A percentile compares a stretch with the other conserved stretches of the same genome.
phyloP scores from a whole-genome alignment of 2,797 vertebrate genomes.

The Trematomus bernacchii region DNA sequence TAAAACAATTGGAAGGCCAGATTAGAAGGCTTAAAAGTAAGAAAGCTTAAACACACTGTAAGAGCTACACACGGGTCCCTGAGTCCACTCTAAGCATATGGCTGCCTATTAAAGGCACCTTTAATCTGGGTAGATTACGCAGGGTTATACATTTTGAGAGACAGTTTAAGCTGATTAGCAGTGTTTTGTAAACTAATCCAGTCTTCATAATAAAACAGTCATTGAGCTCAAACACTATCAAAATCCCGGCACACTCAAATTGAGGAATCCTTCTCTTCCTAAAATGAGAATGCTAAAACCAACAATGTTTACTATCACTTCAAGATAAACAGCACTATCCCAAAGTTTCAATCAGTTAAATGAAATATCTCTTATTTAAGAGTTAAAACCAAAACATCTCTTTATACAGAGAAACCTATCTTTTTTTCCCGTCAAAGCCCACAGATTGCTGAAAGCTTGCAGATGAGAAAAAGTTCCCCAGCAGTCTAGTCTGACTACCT shows the following conservation, averaged over 20 bases:
- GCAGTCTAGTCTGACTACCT: neutral
- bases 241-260: neutral
- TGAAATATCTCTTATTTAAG: neutral
- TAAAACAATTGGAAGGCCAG: neutral
- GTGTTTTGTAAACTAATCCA: constrained; percentile 53
- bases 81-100: constrained; percentile 36
- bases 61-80: constrained; percentile 33
- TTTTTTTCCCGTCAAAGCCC: neutral
- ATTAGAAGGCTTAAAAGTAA: constrained; percentile 21
- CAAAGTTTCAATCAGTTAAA: constrained; percentile 1
- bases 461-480: neutral
- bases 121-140: constrained; percentile 63
- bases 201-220: constrained; percentile 28
- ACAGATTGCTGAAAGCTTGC: constrained; percentile 4
- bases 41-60: constrained; percentile 5
- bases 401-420: neutral
- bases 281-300: neutral
- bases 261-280: neutral
- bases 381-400: neutral
- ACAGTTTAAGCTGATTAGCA: constrained; percentile 58
- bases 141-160: constrained; percentile 24
- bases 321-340: neutral
- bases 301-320: neutral
- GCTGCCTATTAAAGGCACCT: constrained; percentile 43
- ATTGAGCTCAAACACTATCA: constrained; percentile 5